A percentile compares a stretch with the other conserved stretches of the same genome.
Conservation (phyloP, 2,888 invertebrate genomes). For the Pseudococcus longispinus region DNA sequence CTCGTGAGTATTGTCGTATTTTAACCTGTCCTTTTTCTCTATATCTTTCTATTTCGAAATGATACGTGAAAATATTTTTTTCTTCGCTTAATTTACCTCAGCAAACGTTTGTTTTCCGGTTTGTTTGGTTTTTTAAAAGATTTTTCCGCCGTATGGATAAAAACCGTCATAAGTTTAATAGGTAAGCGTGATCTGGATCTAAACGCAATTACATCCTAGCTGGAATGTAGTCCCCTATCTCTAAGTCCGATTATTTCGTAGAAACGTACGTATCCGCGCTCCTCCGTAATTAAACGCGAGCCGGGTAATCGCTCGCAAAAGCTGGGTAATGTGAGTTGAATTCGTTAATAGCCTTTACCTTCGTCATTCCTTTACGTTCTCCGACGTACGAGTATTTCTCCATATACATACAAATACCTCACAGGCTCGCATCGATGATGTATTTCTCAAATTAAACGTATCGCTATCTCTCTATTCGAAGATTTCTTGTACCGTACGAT, state of each 20-base stretch:
- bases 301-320: slow-evolving; percentile 13
- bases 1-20: slow-evolving; percentile 9
- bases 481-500: too few species aligned
- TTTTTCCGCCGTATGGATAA: slow-evolving; percentile 39
- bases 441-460: too few species aligned
- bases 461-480: too few species aligned
- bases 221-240: not conserved
- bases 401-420: not conserved
- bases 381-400: not conserved
- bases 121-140: slow-evolving; percentile 40
- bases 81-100: not conserved
- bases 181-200: slow-evolving; percentile 40
- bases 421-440: too few species aligned
- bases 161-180: slow-evolving; percentile 39
- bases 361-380: not conserved
- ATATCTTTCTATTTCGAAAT: slow-evolving; percentile 13
- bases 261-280: not conserved
- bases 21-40: not conserved
- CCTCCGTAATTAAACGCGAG: not conserved
- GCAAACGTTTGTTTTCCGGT: slow-evolving; percentile 40
- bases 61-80: slow-evolving; percentile 45
- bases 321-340: slow-evolving; percentile 10
- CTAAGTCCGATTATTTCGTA: not conserved
- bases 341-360: not conserved
- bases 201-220: not conserved